Evolutionary conservation across 2,113 vertebrate genomes (phyloP).

Genomic region (Psittacula cyanocephala): DNA sequence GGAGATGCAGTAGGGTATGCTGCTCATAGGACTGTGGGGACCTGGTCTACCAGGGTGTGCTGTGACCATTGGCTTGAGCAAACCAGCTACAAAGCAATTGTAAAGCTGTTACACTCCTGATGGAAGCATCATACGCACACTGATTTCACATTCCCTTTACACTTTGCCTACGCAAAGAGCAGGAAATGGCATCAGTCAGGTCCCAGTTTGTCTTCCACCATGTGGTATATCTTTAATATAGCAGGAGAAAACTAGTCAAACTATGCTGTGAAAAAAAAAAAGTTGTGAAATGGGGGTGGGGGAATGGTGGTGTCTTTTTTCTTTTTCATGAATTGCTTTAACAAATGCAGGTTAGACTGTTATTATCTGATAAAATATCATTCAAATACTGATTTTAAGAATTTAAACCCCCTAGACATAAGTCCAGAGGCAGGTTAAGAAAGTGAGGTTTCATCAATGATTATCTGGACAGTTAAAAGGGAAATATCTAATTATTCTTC

Average conservation of each 20-base stretch:
- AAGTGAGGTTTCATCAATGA: not conserved
- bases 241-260: not conserved
- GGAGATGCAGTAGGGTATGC: not conserved
- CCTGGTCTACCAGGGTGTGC: not conserved
- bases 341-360: not conserved
- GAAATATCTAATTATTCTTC: not conserved
- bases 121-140: not conserved
- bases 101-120: not conserved
- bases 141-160: not conserved
- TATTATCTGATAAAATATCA: not conserved
- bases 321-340: not conserved
- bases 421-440: not conserved
- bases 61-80: not conserved
- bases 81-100: not conserved
- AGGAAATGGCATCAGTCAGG: accelerated
- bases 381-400: not conserved
- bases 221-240: not conserved
- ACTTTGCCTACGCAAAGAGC: not conserved
- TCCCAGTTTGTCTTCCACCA: not conserved
- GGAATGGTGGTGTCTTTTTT: not conserved
- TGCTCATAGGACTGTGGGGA: not conserved
- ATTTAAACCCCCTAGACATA: not conserved
- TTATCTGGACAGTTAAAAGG: not conserved
- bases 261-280: not conserved
- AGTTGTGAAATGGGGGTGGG: not conserved